Evolutionary conservation across 2,113 vertebrate species (phyloP), one percentile per base, ranked within the genome.

Genomic region (Trichomycterus rosablanca): DNA sequence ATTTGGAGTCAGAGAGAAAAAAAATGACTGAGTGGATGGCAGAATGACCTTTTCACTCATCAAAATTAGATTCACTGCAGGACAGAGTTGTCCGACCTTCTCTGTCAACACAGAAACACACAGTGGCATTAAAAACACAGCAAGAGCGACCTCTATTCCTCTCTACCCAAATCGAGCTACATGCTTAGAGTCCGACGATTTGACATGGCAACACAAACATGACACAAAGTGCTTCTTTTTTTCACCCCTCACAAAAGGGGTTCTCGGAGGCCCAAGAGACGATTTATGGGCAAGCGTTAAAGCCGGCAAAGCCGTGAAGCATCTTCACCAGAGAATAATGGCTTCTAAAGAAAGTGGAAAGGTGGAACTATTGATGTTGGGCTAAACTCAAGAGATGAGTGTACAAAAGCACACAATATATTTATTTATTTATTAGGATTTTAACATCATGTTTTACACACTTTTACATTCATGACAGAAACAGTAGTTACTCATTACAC

Each of bases 31-130:
- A 55, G 3, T 23, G 52, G 34, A 39, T 39, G 52, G 39, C 32
- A 39, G 52, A 37, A 4, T 32, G 49, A 32, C 49, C 49, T 52
- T 30, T 23, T 40, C 53, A 55, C 34, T 42, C 20, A 16, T 40
- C 53, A 23, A 16, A 42, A 42, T 56, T 26, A 24, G 28, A 56
- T 9, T 15, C 22, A n/a, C 6, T 24, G 53, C 53, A 11, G 35
- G 22, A 40, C 7, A 24, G 37, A 11, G 53, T 4, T n/a, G 20
- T 18, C 3, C 15, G 20, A 42, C 35, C 53, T 42, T 26, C n/a
- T 15, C 34, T 7, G 30, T 23, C 53, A 26, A 5, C 37, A 15
- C 49, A 37, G 5, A 37, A 18, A 34, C 34, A 15, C 52, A 39
- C 6, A n/a, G 22, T 7, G 24, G 20, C 7, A 7, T 55, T 37